Evolutionary conservation across 2,797 vertebrate species (phyloP).

Genomic region (Spea hammondii): DNA sequence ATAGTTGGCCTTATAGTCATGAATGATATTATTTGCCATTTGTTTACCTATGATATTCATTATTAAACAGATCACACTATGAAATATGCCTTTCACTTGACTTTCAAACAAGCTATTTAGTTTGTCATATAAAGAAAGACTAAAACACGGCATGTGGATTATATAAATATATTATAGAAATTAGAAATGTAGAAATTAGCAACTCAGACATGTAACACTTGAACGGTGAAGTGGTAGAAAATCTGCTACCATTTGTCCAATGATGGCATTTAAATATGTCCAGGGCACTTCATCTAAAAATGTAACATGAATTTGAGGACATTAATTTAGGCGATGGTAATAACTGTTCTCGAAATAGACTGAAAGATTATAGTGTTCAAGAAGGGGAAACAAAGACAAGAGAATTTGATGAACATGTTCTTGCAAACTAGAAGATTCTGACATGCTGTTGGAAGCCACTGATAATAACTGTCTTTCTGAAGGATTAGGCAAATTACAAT

Average conservation of each 20-base stretch:
- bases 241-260: not conserved
- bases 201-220: not conserved
- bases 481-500: conserved; percentile 32
- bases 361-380: not conserved
- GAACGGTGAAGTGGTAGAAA: not conserved
- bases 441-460: conserved; percentile 20
- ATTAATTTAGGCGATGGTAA: not conserved
- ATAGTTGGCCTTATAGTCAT: too few species aligned
- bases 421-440: conserved; percentile 8
- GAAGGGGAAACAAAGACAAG: not conserved
- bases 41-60: too few species aligned
- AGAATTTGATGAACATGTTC: not conserved
- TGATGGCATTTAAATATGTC: not conserved
- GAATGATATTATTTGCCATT: too few species aligned
- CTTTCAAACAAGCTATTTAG: too few species aligned
- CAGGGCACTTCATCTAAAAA: not conserved
- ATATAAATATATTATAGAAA: too few species aligned
- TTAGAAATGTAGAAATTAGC: too few species aligned
- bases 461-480: conserved; percentile 15
- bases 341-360: not conserved
- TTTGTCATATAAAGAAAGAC: too few species aligned
- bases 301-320: not conserved
- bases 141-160: too few species aligned
- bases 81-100: too few species aligned
- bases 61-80: too few species aligned